Conservation (phyloP, 2,113 vertebrate genomes). For the Eptesicus fuscus region DNA sequence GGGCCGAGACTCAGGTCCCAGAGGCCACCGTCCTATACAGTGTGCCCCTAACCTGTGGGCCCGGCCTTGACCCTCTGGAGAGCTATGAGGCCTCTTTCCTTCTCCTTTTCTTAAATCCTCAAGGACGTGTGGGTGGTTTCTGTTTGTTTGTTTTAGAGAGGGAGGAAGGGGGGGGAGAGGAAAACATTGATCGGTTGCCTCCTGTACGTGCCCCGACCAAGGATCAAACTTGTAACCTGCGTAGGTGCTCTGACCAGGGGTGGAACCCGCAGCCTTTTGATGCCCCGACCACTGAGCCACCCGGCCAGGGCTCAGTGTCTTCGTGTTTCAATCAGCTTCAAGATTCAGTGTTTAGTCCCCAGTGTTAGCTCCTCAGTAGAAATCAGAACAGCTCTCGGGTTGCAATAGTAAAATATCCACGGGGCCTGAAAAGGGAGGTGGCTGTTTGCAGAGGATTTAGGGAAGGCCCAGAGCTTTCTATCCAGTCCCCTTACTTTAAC, state of each 20-base stretch:
- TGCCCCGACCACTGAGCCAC: too few species aligned
- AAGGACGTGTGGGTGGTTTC: too few species aligned
- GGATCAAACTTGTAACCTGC: too few species aligned
- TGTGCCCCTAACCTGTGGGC: accelerated
- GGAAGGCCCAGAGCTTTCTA: background rate
- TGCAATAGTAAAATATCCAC: background rate
- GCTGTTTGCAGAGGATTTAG: accelerated
- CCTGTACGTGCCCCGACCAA: too few species aligned
- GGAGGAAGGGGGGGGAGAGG: too few species aligned
- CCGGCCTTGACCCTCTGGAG: background rate
- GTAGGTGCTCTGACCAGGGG: too few species aligned
- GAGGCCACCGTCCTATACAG: too few species aligned
- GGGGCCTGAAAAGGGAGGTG: background rate
- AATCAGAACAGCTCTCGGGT: background rate
- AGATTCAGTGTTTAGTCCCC: background rate
- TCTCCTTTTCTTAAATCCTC: too few species aligned
- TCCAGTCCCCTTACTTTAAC: background rate
- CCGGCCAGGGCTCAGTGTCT: background rate
- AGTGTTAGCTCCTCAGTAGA: background rate
- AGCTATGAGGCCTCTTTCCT: background rate
- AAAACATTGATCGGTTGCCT: too few species aligned
- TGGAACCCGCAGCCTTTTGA: too few species aligned
- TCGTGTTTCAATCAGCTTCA: background rate
- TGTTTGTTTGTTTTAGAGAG: too few species aligned
- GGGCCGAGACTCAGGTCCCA: too few species aligned